These are phyloP conservation scores for Hedya salicella DNA, from an alignment of 2,888 invertebrate species.

Conservation along the genomic window DNA sequence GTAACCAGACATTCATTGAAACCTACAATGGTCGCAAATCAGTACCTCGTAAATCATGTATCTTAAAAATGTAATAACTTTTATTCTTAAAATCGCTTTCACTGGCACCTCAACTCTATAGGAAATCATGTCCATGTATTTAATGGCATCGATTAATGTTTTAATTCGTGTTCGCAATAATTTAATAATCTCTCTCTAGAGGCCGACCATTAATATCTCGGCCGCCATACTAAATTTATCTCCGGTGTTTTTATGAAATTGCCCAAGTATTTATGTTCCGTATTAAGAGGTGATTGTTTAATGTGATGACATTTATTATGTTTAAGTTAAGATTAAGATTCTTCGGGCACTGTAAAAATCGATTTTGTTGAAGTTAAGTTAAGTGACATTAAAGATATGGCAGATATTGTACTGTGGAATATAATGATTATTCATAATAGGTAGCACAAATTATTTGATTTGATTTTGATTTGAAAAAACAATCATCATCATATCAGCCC, in stretches of 20 bases:
- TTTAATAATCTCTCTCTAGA: slow-evolving; percentile 58
- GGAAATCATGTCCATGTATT: slow-evolving; percentile 56
- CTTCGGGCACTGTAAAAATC: neutral
- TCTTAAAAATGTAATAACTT: too few relatives aligned
- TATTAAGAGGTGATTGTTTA: slow-evolving; percentile 41
- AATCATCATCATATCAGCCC: too few relatives aligned
- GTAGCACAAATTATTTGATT: too few relatives aligned
- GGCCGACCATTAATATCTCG: slow-evolving; percentile 45
- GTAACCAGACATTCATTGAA: too few relatives aligned
- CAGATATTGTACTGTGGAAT: too few relatives aligned
- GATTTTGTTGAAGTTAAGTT: neutral
- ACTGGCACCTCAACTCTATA: slow-evolving; percentile 47
- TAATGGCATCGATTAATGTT: slow-evolving; percentile 70
- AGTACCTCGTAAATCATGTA: too few relatives aligned
- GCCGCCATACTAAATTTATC: slow-evolving; percentile 41
- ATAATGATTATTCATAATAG: too few relatives aligned
- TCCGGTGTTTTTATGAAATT: slow-evolving; percentile 39
- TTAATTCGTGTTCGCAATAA: slow-evolving; percentile 70
- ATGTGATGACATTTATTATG: slow-evolving; percentile 32
- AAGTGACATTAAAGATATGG: too few relatives aligned
- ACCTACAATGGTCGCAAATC: too few relatives aligned
- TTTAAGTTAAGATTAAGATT: slow-evolving; percentile 27
- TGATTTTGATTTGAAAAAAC: too few relatives aligned
- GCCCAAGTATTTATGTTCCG: slow-evolving; percentile 35
- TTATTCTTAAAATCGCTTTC: slow-evolving; percentile 44